Base-by-base conservation (phyloP, 1,140 invertebrate species). In the Spodoptera litura region DNA sequence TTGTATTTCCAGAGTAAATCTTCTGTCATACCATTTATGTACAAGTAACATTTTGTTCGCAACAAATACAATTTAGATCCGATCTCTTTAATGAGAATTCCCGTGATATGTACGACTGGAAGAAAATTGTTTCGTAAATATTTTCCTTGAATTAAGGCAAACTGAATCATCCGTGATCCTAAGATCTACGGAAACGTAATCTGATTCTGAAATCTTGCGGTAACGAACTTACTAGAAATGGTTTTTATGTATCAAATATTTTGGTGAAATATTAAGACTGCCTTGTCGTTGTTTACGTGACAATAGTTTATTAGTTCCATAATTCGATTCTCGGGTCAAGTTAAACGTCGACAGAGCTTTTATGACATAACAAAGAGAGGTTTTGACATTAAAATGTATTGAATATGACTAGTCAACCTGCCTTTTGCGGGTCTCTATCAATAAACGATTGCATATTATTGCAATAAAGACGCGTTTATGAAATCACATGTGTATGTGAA, bases 21-120 rank as follows among this genome's bases (percentile, higher is more conserved):
- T 4, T 11, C 61, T 20, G 38, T 20, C 61, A 20, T 64, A 49
- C 20, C 35, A 64, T 64, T 64, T n/a, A 44, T 49, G 44, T 64
- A 35, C 58, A 11, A 31, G 61, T 11, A 49, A 49, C 38, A 49
- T 64, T 20, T 20, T 56, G 53, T 56, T 15, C 3, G 59, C 15
- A 49, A 49, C 38, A 64, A 59, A 59, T 31, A 31, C 0, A 59
- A 31, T 12, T 49, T 61, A 35, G 56, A 11, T 58, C 10, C 12
- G 25, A 58, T 27, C 56, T 58, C 25, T 27, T 27, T 58, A 58
- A 27, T 58, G 8, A 27, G 56, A 44, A 44, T 10, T 44, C 38
- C 38, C 0, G 38, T 44, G 38, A 44, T 44, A 44, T 8, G 4
- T 31, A 31, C 56, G 0, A 13, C 11, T 35, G 25, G 3, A 61